Evolutionary conservation across 2,113 vertebrate genomes (phyloP).

Genomic region (Calidris pygmaea): DNA sequence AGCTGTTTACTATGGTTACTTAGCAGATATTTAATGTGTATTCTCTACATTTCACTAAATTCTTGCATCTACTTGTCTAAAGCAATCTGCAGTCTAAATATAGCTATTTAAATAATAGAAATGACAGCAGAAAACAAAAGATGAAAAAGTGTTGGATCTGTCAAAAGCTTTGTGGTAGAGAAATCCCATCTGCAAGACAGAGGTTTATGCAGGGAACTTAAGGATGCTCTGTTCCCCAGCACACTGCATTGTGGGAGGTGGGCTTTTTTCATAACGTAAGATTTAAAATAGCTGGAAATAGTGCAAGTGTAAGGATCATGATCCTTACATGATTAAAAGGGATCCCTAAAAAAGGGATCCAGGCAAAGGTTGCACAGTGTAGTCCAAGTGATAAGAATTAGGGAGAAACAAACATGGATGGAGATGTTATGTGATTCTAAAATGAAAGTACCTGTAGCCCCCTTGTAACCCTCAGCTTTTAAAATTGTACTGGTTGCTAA

Average conservation of each 20-base stretch:
- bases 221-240: neutral
- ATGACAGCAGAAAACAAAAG: neutral
- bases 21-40: neutral
- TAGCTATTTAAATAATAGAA: neutral
- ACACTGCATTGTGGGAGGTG: neutral
- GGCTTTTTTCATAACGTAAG: neutral
- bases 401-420: neutral
- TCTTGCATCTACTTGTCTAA: neutral
- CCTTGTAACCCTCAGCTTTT: neutral
- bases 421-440: neutral
- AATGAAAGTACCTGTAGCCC: neutral
- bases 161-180: neutral
- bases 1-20: neutral
- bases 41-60: neutral
- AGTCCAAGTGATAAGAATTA: neutral
- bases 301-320: neutral
- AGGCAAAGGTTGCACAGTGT: neutral
- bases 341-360: neutral
- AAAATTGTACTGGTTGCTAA: neutral
- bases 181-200: neutral
- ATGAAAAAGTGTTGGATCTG: neutral
- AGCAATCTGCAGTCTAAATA: neutral
- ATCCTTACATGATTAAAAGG: too few species aligned
- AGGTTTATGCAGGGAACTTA: neutral
- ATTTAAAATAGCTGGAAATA: neutral